phyloP scores from a whole-genome alignment of 2,797 vertebrate species.

The Pipistrellus pygmaeus region DNA sequence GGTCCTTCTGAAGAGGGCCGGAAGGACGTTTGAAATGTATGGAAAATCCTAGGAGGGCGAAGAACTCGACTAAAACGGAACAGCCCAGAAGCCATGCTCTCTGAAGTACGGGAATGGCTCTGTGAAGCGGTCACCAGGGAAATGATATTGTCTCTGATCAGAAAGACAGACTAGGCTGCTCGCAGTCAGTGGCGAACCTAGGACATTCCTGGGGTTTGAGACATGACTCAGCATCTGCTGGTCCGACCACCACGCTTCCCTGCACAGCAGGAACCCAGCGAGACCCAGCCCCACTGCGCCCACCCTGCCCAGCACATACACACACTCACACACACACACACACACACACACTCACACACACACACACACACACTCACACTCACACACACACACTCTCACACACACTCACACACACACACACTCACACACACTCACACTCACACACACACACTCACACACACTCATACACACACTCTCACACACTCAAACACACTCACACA shows the following conservation, averaged over 20 bases:
- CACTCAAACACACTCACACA: no score
- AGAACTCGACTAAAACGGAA: not conserved
- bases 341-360: no score
- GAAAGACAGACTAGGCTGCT: not conserved
- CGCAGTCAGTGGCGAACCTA: not conserved
- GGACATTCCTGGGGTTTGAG: constrained; percentile 40
- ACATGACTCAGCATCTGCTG: not conserved
- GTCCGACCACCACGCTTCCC: not conserved
- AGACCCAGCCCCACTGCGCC: not conserved
- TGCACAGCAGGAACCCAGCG: constrained; percentile 17
- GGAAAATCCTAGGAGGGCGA: not conserved
- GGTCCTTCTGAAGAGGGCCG: not conserved
- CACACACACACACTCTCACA: no score
- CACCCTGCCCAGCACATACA: not conserved
- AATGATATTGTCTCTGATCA: not conserved
- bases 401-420: no score
- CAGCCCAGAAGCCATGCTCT: not conserved
- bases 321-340: no score
- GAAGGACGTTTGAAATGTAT: not conserved
- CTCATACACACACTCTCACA: no score
- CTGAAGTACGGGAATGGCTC: not conserved
- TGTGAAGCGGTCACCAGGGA: not conserved
- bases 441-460: no score
- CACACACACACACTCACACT: not conserved
- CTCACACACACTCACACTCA: no score